phyloP scores from a whole-genome alignment of 35 echinoderm and acorn worm species.

The Heliocidaris tuberculata region DNA sequence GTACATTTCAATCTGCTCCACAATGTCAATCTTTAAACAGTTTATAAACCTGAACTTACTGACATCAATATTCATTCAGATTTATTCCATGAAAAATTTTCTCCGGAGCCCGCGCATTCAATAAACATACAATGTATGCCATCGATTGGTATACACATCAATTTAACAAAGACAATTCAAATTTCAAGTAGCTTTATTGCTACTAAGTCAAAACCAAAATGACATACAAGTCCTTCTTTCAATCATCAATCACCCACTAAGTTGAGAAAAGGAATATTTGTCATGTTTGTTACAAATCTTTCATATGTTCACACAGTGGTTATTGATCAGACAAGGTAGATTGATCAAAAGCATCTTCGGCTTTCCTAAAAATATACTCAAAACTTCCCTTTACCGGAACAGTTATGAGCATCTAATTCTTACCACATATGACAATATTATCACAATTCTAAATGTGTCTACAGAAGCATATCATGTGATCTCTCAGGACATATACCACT shows the following conservation, averaged over 20 bases:
- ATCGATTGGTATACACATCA: not conserved
- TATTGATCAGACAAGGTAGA: not conserved
- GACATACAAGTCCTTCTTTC: not conserved
- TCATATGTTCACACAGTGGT: not conserved
- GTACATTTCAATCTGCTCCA: not conserved
- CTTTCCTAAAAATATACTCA: not conserved
- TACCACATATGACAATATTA: not conserved
- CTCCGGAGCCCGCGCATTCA: no score
- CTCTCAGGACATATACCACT: not conserved
- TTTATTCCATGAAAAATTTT: not conserved
- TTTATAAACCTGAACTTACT: not conserved
- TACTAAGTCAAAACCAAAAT: not conserved
- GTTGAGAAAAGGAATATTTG: not conserved
- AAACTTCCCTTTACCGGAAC: not conserved
- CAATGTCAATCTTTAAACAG: not conserved
- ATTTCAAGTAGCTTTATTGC: not conserved
- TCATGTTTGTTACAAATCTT: not conserved
- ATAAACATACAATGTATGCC: not conserved
- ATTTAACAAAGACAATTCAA: not conserved
- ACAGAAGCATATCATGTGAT: not conserved
- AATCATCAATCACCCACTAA: not conserved
- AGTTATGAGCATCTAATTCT: not conserved
- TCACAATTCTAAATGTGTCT: not conserved
- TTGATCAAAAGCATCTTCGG: not conserved
- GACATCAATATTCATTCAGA: not conserved